phyloP scores from a whole-genome alignment of 2,797 vertebrate species.

The Hemibagrus guttatus region DNA sequence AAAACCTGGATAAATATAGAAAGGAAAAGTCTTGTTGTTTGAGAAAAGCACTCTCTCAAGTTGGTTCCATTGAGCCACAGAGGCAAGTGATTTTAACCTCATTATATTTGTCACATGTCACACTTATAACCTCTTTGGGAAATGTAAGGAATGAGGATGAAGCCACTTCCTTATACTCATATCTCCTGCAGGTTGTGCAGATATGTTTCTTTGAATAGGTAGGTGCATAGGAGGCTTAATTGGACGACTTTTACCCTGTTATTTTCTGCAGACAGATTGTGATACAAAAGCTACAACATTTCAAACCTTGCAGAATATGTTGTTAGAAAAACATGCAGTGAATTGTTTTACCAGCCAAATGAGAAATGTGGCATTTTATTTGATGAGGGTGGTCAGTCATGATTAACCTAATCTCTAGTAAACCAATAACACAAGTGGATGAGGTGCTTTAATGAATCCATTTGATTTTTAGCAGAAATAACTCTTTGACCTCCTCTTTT shows the following conservation, averaged over 20 bases:
- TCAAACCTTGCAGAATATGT: conserved; percentile 46
- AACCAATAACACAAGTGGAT: conserved; percentile 53
- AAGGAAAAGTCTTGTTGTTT: not conserved
- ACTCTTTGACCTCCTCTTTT: conserved; percentile 54
- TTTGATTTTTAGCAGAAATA: conserved; percentile 54
- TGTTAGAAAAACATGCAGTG: conserved; percentile 34
- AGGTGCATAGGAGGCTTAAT: conserved; percentile 58
- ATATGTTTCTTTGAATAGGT: conserved; percentile 52
- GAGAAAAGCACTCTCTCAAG: not conserved
- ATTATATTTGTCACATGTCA: conserved; percentile 80
- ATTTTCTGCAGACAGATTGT: conserved; percentile 48
- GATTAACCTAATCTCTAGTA: conserved; percentile 60
- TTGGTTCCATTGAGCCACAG: conserved; percentile 68
- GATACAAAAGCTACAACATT: conserved; percentile 46
- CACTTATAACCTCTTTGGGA: conserved; percentile 77
- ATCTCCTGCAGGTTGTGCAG: conserved; percentile 41
- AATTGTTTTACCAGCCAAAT: conserved; percentile 40
- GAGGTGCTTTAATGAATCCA: conserved; percentile 56
- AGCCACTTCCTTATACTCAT: conserved; percentile 35
- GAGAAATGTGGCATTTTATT: conserved; percentile 55
- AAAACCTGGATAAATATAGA: conserved; percentile 1
- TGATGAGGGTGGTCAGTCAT: conserved; percentile 51
- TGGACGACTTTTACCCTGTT: conserved; percentile 53
- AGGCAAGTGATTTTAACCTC: conserved; percentile 76
- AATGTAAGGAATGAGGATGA: conserved; percentile 74